Percentiles rank a stretch among this genome's conserved stretches.
Evolutionary conservation across 2,113 vertebrate genomes (phyloP).

Genomic region (Burhinus bistriatus): DNA sequence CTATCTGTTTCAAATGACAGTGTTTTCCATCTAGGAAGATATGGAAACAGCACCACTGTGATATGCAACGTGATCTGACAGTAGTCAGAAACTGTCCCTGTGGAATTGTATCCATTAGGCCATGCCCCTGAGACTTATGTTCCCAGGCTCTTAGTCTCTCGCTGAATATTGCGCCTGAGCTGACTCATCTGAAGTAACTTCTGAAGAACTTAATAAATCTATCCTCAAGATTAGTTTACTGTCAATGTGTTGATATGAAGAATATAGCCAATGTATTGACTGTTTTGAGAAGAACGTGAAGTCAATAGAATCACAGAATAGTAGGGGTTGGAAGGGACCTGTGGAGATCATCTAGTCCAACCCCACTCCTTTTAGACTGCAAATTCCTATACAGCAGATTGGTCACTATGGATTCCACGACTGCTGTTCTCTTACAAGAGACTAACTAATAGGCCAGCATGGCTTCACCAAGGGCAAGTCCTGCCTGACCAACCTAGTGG

Average conservation of each 20-base stretch:
- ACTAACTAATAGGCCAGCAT: not conserved
- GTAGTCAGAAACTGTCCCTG: not conserved
- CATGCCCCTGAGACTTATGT: not conserved
- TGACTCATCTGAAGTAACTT: not conserved
- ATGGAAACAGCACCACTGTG: not conserved
- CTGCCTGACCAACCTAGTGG: not conserved
- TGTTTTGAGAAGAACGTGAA: not conserved
- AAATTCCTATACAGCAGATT: not conserved
- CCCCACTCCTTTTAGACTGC: not conserved
- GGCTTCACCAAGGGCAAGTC: not conserved
- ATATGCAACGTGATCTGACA: not conserved
- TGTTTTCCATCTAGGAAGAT: not conserved
- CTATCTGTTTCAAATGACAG: not conserved
- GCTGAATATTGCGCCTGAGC: not conserved
- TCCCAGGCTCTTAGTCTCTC: not conserved
- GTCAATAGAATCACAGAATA: not conserved
- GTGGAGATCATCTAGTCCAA: not conserved
- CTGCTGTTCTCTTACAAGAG: not conserved
- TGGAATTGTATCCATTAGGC: not conserved
- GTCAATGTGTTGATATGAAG: not conserved
- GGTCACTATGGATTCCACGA: not conserved
- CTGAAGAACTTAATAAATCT: not conserved
- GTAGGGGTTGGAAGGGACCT: not conserved
- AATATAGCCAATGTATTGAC: not conserved
- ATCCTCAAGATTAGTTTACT: not conserved